Conservation (phyloP, 2,113 vertebrate genomes). For the Petromus typicus region DNA sequence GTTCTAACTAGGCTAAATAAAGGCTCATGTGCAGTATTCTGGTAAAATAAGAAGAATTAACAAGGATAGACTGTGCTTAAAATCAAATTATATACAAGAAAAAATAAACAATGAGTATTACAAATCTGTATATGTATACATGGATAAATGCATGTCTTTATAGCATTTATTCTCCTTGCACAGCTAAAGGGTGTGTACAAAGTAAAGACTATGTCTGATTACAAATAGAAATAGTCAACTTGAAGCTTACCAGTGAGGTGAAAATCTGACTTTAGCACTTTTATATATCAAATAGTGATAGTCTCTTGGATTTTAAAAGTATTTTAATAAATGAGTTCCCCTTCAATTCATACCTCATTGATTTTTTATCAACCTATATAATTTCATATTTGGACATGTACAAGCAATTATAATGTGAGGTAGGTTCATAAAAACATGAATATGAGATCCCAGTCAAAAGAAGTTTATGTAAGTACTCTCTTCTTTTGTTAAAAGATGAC, state of each 20-base stretch:
- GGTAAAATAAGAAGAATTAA: not conserved
- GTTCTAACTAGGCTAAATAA: not conserved
- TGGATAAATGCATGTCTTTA: not conserved
- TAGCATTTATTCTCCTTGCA: not conserved
- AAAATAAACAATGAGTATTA: not conserved
- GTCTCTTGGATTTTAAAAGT: not conserved
- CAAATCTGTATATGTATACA: not conserved
- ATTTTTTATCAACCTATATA: not conserved
- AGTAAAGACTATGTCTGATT: not conserved
- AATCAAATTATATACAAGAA: not conserved
- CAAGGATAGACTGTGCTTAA: not conserved
- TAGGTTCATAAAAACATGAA: conserved; percentile 6
- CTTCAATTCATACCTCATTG: not conserved
- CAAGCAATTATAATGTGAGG: not conserved
- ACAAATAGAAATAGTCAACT: conserved; percentile 29
- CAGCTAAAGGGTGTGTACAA: not conserved
- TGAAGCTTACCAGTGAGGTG: not conserved
- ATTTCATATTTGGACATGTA: not conserved
- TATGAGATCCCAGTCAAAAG: not conserved
- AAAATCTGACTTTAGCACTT: not conserved
- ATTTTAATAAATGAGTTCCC: not conserved
- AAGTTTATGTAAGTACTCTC: not conserved
- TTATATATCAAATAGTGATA: not conserved
- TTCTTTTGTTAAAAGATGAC: not conserved
- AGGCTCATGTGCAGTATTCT: not conserved